Evolutionary conservation across 2,888 invertebrate genomes (phyloP), one percentile per base, ranked within the genome.

Genomic region (Julus scandinavius): DNA sequence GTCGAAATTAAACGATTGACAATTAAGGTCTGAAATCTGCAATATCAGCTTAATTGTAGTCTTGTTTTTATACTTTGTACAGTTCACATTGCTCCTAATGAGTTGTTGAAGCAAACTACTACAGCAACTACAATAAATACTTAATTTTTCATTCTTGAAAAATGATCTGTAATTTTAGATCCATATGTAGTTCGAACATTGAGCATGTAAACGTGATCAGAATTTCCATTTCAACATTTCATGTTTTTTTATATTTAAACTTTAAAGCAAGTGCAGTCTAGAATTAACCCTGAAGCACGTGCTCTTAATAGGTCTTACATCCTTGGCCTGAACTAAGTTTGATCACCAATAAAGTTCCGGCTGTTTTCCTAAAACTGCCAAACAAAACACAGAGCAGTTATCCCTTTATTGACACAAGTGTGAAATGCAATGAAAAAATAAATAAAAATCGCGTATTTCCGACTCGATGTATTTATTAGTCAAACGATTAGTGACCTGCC

Each of bases 251-350:
- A 29, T 29, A 29, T 29, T 29, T 29, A 29, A 54, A 5, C 13
- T 54, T 54, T 7, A 54, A 17, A 54, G 54, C 54, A 15, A 15
- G 54, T 54, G 54, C 6, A 17, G 54, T 54, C 54, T 11, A 17
- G 15, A 13, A 15, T 54, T 54, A 17, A 3, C 49, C 6, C 63
- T n/a, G 4, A n/a, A 63, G 63, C 63, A 63, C 63, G 63, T 63
- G 63, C 63, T 63, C 63, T 63, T 63, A 63, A 63, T 63, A 63
- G 63, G 63, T 63, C 63, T 63, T n/a, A n/a, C 63, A 63, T 63
- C 63, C 63, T 63, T 63, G 63, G n/a, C 63, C 63, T n/a, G 63
- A 63, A n/a, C 63, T 63, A 58, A 58, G 63, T 63, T 63, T 63
- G 63, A 63, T n/a, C n/a, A 63, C 63, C 63, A 63, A 63, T 63